Evolutionary conservation across 2,797 vertebrate species (phyloP), one percentile per base, ranked within the genome.

Genomic region (Sebastes paucispinis): DNA sequence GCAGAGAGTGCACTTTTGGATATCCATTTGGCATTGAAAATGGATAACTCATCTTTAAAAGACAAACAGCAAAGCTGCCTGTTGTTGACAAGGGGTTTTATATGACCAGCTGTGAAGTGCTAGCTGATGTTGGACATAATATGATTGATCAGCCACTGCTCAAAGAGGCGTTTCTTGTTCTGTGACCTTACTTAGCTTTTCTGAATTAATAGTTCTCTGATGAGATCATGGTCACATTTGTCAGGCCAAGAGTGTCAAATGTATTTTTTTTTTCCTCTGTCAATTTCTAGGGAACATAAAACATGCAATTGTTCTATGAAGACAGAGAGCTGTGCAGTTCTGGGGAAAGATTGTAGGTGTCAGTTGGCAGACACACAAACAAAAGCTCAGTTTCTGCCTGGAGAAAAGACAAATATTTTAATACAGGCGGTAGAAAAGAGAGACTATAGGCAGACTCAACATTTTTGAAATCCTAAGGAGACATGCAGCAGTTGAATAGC

Each of bases 161-260:
- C 60, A 13, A 83, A 75, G 6, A 79, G 75, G 70, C 47, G 2
- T 79, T 77, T 75, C 47, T 83, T 87, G 70, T 77, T 83, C 65
- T 74, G 32, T 83, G 86, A 91, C 88, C 87, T 79, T 69, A 66
- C 36, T 75, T 70, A 64, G 67, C 68, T 83, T 79, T 31, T 71
- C 54, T 47, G 31, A 83, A 80, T 86, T 79, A 74, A 89, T 84
- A 32, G 20, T 75, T 84, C 77, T 83, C 67, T 67, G 86, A 91
- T 91, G 84, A 90, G 81, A 77, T 91, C 88, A 88, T 72, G 68
- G 76, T 85, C 77, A 86, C 75, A 81, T 84, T 89, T 73, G 73
- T 85, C 69, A 73, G 63, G 54, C 73, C 6, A 69, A 65, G 69
- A 74, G 77, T 81, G 85, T 80, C 50, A 82, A 76, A 60, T 34